Percentiles rank a stretch among this genome's conserved stretches.
Conservation (phyloP, 1,140 invertebrate genomes). For the Drosophila repleta region DNA sequence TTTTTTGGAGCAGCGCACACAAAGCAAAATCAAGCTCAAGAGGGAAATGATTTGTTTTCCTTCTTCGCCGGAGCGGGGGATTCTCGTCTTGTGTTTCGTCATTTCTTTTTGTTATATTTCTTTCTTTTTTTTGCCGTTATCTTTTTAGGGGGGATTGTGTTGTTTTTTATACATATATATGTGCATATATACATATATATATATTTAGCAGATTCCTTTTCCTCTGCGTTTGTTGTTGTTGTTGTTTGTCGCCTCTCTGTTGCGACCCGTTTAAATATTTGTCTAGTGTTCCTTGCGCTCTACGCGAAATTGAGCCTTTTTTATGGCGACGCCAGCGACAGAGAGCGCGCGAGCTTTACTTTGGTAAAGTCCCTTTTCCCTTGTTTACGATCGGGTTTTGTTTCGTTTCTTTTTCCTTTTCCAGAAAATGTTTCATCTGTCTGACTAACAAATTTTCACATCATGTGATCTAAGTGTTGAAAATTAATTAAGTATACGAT, state of each 20-base stretch:
- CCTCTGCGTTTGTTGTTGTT: no score
- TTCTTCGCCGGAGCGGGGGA: constrained; percentile 52
- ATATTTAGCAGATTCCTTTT: constrained; percentile 30
- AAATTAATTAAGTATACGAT: not conserved
- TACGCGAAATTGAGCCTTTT: constrained; percentile 42
- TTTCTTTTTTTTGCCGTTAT: constrained; percentile 54
- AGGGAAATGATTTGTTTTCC: constrained; percentile 84
- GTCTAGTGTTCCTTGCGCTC: constrained; percentile 55
- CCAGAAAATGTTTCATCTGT: not conserved
- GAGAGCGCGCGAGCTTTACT: not conserved
- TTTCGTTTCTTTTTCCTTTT: not conserved
- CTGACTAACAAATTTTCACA: not conserved
- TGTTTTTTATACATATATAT: constrained; percentile 34
- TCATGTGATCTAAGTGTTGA: not conserved
- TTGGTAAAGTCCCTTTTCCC: not conserved
- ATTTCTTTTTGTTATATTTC: constrained; percentile 54
- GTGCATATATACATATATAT: constrained; percentile 1
- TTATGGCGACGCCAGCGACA: constrained; percentile 4
- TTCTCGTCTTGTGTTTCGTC: constrained; percentile 42
- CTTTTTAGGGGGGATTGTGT: constrained; percentile 48
- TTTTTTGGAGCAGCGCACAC: constrained; percentile 31
- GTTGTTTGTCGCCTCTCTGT: constrained; percentile 3
- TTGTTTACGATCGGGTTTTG: not conserved
- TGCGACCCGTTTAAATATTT: constrained; percentile 77
- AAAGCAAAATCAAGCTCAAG: constrained; percentile 79